Percentiles rank a stretch among this genome's conserved stretches.
Conservation (phyloP, 2,888 invertebrate species). For the Boloria selene region DNA sequence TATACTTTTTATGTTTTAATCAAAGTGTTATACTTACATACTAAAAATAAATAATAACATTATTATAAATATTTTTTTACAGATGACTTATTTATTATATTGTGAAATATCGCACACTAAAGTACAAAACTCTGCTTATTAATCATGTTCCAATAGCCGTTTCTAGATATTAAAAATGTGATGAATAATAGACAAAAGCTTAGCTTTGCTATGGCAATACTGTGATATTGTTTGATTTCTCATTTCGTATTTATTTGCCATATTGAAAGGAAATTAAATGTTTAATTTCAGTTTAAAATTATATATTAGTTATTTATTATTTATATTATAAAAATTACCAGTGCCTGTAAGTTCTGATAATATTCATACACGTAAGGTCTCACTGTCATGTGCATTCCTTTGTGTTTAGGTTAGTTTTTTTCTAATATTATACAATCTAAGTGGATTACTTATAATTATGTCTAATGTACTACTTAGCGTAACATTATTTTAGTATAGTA, state of each 20-base stretch:
- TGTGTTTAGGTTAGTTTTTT: conserved; percentile 38
- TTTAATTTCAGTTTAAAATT: conserved; percentile 32
- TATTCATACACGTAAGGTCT: conserved; percentile 65
- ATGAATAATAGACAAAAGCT: conserved; percentile 43
- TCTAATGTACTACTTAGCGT: conserved; percentile 31
- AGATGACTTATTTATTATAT: conserved; percentile 47
- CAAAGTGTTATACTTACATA: conserved; percentile 48
- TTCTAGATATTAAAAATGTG: conserved; percentile 38
- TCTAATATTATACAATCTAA: conserved; percentile 41
- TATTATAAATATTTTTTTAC: conserved; percentile 42
- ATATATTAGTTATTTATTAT: conserved; percentile 47
- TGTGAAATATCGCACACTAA: conserved; percentile 67
- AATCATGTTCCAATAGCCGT: conserved; percentile 62
- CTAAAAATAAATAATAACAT: conserved; percentile 52
- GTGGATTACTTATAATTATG: conserved; percentile 27
- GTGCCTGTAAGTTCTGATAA: conserved; percentile 78
- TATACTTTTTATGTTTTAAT: conserved; percentile 45
- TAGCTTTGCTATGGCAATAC: conserved; percentile 52
- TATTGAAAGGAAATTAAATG: conserved; percentile 7
- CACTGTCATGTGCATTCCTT: conserved; percentile 53
- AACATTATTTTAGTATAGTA: conserved; percentile 32
- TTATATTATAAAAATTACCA: conserved; percentile 53
- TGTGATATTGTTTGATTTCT: conserved; percentile 70
- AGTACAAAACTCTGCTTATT: conserved; percentile 70
- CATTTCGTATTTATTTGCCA: conserved; percentile 15